A percentile compares a stretch with the other conserved stretches of the same genome.
Evolutionary conservation across 2,797 vertebrate species (phyloP).

Genomic region (Gymnodraco acuticeps): DNA sequence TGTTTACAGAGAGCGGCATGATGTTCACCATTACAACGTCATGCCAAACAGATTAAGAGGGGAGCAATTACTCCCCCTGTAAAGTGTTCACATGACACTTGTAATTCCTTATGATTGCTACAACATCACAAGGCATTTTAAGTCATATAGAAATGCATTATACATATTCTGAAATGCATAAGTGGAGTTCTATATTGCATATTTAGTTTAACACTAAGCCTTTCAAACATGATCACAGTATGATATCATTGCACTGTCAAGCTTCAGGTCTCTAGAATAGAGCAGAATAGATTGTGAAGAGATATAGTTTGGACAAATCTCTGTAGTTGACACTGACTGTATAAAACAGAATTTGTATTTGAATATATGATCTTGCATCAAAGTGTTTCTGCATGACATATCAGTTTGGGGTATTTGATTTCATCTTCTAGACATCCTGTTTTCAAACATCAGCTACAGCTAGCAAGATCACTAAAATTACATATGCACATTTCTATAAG

Average conservation of each 20-base stretch:
- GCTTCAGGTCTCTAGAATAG: not conserved
- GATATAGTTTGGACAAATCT: not conserved
- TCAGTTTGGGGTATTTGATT: conserved; percentile 35
- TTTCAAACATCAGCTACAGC: conserved; percentile 36
- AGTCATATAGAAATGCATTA: conserved; percentile 8
- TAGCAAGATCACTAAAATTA: conserved; percentile 36
- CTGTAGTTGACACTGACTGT: not conserved
- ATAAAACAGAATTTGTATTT: conserved; percentile 4
- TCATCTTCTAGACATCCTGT: conserved; percentile 30
- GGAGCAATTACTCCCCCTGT: conserved; percentile 3
- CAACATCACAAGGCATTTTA: not conserved
- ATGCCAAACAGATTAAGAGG: conserved; percentile 16
- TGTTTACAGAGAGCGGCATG: conserved; percentile 2
- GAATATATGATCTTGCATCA: conserved; percentile 18
- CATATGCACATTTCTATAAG: conserved; percentile 51
- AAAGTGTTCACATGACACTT: conserved; percentile 10
- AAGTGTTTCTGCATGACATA: conserved; percentile 9
- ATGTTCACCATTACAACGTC: conserved; percentile 2
- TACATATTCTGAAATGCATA: conserved; percentile 1
- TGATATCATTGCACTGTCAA: not conserved
- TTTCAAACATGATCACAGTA: not conserved
- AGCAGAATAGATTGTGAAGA: not conserved
- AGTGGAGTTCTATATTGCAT: not conserved
- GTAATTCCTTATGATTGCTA: not conserved
- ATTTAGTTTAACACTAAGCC: not conserved